Evolutionary conservation across 1,140 invertebrate genomes (phyloP).

Genomic region (Mamestra configurata): DNA sequence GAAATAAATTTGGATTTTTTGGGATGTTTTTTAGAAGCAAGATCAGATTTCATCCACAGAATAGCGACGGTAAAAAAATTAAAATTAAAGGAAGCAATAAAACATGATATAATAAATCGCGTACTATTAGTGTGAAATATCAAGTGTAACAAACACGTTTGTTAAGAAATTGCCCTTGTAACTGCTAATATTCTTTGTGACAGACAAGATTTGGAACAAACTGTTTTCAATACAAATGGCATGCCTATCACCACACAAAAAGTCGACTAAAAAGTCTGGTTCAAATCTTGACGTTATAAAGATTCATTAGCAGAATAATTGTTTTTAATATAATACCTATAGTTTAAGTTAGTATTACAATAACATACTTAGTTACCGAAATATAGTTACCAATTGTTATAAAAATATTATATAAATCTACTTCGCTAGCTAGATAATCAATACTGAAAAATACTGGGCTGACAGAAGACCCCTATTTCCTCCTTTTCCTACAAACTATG

Average conservation of each 20-base stretch:
- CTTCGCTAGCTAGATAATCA: conserved; percentile 16
- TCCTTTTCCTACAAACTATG: conserved; percentile 12
- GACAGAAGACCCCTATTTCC: conserved; percentile 9
- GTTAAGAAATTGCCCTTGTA: conserved; percentile 33
- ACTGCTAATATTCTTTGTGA: conserved; percentile 38
- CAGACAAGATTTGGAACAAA: conserved; percentile 14
- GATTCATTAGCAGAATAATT: conserved; percentile 27
- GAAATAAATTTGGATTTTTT: too few species aligned
- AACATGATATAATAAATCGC: neutral
- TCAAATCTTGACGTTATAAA: conserved; percentile 4
- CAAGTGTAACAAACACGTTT: conserved; percentile 25
- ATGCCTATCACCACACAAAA: neutral
- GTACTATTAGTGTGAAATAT: conserved; percentile 15
- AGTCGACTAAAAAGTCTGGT: conserved; percentile 6
- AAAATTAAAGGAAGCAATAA: neutral
- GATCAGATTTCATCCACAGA: too few species aligned
- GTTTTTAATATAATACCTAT: conserved; percentile 48
- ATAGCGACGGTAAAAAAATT: too few species aligned
- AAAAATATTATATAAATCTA: conserved; percentile 29
- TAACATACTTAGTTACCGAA: conserved; percentile 47
- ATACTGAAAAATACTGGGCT: conserved; percentile 24
- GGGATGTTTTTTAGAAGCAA: too few species aligned
- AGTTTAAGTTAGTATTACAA: conserved; percentile 52
- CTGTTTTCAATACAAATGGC: neutral
- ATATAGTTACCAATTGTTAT: conserved; percentile 60